Base-by-base conservation (phyloP, 2,888 invertebrate genomes). In the Epirrhoe tristata region DNA sequence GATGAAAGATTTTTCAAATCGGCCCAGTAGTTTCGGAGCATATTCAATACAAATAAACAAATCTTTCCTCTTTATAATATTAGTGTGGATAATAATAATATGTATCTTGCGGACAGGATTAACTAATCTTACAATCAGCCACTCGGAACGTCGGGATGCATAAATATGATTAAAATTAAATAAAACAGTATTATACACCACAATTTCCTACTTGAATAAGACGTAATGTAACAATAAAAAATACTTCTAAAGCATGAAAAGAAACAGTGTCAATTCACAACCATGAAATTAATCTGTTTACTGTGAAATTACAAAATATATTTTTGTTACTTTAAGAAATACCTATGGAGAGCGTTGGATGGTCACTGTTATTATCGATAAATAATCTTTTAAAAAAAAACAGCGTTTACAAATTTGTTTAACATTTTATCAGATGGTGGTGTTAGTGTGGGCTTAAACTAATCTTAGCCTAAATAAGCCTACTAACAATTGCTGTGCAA, bases 401-500 rank as follows among this genome's bases (percentile, higher is more conserved):
- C 51, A 2, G 10, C 39, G 58, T n/a, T 34, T 58, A 46, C 6
- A 46, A 14, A 14, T 14, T n/a, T 46, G 7, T 46, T 46, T 4
- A 56, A 34, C 31, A 39, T 50, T 54, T 12, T 8, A 16, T n/a
- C 34, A 24, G 17, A 62, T 48, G 43, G 54, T 24, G 24, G 24
- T 24, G 24, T 55, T 58, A 4, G 1, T n/a, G 31, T 46, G 16
- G 43, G 34, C 66, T 65, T 70, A 70, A 8, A n/a, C 63, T 66
- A 67, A 60, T 59, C 63, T 66, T 67, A 64, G 57, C 51, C 70
- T 72, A 67, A 32, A 52, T 63, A 63, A 69, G 54, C 58, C n/a
- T 62, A 62, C 24, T 58, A 32, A 58, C 46, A 1, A 58, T 53
- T 46, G 10, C 54, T 43, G 55, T 63, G 67, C 51, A 43, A 63